Conservation (phyloP, 2,797 vertebrate genomes). For the Acipenser oxyrinchus region DNA sequence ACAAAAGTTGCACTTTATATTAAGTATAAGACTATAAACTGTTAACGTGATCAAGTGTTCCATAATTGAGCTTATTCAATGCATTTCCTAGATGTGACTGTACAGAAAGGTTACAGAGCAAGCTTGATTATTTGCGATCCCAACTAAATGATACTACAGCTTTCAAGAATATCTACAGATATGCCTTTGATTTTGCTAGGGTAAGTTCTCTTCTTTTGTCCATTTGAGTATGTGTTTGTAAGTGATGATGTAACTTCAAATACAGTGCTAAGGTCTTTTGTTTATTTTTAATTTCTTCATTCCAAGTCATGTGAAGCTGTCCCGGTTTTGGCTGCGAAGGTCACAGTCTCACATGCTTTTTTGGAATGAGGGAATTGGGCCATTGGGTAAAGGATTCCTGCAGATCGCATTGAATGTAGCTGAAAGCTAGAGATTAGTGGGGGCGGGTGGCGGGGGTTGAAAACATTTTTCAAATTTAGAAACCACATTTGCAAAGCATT, state of each 20-base stretch:
- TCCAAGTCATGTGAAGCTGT: background rate
- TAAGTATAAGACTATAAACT: no score
- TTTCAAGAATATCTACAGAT: constrained; percentile 97
- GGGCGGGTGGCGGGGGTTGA: no score
- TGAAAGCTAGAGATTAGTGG: no score
- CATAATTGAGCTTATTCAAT: no score
- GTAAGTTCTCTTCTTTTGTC: constrained; percentile 52
- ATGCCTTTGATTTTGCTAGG: constrained; percentile 94
- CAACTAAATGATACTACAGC: constrained; percentile 78
- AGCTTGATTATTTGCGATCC: constrained; percentile 82
- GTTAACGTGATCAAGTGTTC: no score
- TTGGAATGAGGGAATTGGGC: no score
- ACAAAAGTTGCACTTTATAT: no score
- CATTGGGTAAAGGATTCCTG: no score
- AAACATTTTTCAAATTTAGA: no score
- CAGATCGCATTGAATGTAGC: no score
- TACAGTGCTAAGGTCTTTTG: background rate
- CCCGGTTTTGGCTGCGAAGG: background rate
- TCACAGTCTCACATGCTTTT: background rate
- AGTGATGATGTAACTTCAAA: background rate
- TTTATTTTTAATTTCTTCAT: background rate
- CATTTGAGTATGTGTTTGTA: background rate
- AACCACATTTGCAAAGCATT: no score
- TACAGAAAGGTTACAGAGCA: constrained; percentile 83
- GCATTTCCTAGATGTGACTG: constrained; percentile 77